Evolutionary conservation across 2,888 invertebrate genomes (phyloP).

Genomic region (Acrobasis repandana): DNA sequence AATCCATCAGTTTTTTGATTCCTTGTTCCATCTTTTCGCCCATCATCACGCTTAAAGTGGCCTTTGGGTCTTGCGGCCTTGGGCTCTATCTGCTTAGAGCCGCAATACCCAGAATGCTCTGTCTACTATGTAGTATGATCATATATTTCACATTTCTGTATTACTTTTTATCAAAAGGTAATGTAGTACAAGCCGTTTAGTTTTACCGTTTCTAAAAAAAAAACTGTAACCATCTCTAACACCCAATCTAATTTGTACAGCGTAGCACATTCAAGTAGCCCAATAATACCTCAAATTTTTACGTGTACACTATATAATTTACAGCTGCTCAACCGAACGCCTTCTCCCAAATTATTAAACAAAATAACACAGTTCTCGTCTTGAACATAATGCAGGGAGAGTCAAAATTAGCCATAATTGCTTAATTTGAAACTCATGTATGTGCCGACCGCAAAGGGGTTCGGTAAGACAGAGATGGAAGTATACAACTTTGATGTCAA

Average conservation of each 20-base stretch:
- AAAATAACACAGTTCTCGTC: constrained; percentile 80
- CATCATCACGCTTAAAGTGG: too few species aligned
- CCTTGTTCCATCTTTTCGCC: too few species aligned
- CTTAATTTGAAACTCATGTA: constrained; percentile 77
- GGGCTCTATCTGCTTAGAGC: too few species aligned
- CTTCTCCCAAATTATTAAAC: constrained; percentile 81
- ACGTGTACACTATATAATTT: constrained; percentile 69
- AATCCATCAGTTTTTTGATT: too few species aligned
- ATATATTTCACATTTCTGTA: too few species aligned
- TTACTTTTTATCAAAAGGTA: too few species aligned
- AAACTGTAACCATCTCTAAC: constrained; percentile 24
- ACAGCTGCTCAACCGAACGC: constrained; percentile 79
- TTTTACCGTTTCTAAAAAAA: constrained; percentile 10
- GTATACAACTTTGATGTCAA: constrained; percentile 32
- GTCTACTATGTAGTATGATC: too few species aligned
- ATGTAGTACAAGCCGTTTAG: too few species aligned
- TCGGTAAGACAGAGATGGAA: constrained; percentile 43
- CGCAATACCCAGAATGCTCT: too few species aligned
- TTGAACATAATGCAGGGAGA: constrained; percentile 72
- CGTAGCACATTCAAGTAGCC: constrained; percentile 47
- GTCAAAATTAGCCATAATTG: constrained; percentile 82
- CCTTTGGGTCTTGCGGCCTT: too few species aligned
- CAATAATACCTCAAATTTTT: constrained; percentile 56
- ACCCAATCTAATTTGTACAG: constrained; percentile 31
- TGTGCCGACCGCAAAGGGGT: constrained; percentile 66